Percentiles rank a stretch among this genome's conserved stretches.
Conservation (phyloP, 2,113 vertebrate genomes). For the Rhynchomys soricoides region DNA sequence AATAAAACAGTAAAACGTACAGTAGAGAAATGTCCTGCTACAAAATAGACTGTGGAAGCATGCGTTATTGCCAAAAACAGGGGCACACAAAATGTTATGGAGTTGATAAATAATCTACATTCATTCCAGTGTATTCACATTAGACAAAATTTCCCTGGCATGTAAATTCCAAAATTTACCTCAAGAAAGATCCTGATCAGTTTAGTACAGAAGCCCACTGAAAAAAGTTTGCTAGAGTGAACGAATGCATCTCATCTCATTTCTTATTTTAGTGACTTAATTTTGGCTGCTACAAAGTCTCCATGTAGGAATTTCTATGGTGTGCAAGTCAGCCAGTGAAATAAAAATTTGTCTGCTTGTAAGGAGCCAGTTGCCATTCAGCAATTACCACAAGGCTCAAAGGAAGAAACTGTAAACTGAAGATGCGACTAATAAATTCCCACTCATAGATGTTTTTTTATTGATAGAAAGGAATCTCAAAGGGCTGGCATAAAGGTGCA, state of each 20-base stretch:
- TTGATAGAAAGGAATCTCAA: background rate
- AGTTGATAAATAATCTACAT: background rate
- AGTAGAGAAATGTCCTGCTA: background rate
- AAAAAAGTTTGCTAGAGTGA: background rate
- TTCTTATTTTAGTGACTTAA: background rate
- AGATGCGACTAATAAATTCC: background rate
- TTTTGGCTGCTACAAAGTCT: background rate
- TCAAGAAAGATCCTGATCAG: background rate
- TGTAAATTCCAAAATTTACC: background rate
- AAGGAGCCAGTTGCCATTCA: background rate
- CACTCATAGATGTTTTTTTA: background rate
- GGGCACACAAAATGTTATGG: background rate
- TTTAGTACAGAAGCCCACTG: background rate
- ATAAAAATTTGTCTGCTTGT: background rate
- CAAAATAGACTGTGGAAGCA: background rate
- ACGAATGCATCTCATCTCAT: background rate
- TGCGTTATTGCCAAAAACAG: background rate
- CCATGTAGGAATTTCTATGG: background rate
- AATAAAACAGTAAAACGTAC: background rate
- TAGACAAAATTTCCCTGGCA: background rate
- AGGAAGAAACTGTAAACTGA: background rate
- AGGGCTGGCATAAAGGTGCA: background rate
- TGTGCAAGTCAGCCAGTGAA: background rate
- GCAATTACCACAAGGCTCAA: background rate
- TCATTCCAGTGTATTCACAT: background rate